Conservation (phyloP, 2,888 invertebrate species). For the Cotesia congregata region DNA sequence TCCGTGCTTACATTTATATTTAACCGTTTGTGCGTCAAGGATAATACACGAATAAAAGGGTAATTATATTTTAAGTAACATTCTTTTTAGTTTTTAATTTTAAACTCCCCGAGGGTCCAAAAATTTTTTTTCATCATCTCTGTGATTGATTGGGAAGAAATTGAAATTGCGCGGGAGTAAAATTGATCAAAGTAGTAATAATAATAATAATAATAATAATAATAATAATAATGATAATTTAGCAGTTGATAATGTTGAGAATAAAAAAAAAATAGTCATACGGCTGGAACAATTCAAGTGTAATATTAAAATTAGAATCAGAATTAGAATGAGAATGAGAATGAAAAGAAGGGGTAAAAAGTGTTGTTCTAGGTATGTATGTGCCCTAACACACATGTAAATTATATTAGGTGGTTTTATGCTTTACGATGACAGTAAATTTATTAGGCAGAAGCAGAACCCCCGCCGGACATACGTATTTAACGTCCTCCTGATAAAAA, state of each 20-base stretch:
- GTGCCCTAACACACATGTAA: too few species aligned
- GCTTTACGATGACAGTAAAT: constrained; percentile 33
- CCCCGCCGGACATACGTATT: constrained; percentile 70
- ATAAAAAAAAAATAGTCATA: too few species aligned
- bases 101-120: too few species aligned
- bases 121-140: too few species aligned
- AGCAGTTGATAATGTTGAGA: too few species aligned
- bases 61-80: neutral
- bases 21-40: neutral
- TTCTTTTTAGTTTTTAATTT: too few species aligned
- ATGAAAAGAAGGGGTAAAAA: constrained; percentile 16
- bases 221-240: too few species aligned
- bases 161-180: too few species aligned
- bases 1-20: neutral
- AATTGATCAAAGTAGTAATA: too few species aligned
- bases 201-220: too few species aligned
- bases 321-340: neutral
- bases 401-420: neutral
- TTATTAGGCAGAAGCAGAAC: constrained; percentile 66
- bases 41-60: neutral
- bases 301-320: neutral
- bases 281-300: neutral
- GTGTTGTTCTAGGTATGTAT: constrained; percentile 31
- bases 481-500: constrained; percentile 57
- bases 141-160: too few species aligned